Conservation (phyloP, 2,888 invertebrate species). For the Eilema sororculum region DNA sequence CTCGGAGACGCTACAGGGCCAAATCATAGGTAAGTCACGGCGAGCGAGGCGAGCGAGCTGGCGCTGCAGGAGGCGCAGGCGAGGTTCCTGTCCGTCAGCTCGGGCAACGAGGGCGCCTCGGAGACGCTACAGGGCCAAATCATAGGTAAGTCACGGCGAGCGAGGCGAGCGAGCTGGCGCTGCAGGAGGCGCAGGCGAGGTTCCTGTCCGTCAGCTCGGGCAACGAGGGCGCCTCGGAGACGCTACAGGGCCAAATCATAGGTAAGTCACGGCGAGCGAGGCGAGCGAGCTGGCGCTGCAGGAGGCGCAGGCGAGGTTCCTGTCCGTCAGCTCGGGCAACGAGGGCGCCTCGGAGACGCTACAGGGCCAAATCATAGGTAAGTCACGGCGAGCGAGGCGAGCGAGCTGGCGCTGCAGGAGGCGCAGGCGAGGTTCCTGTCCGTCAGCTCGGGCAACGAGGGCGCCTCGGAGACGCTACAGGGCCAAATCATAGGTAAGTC, state of each 20-base stretch:
- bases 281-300: constrained; percentile 89
- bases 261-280: constrained; percentile 88
- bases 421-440: constrained; percentile 95
- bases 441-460: constrained; percentile 93
- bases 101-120: constrained; percentile 93
- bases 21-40: constrained; percentile 92
- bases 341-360: constrained; percentile 94
- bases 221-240: constrained; percentile 92
- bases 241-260: constrained; percentile 96
- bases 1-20: constrained; percentile 95
- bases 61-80: constrained; percentile 91
- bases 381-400: constrained; percentile 82
- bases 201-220: constrained; percentile 95
- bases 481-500: constrained; percentile 93
- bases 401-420: constrained; percentile 89
- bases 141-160: constrained; percentile 90
- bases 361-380: constrained; percentile 95
- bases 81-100: constrained; percentile 93
- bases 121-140: constrained; percentile 96
- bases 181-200: constrained; percentile 91
- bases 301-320: constrained; percentile 92
- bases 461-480: constrained; percentile 93
- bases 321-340: constrained; percentile 94
- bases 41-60: constrained; percentile 88
- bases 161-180: constrained; percentile 89